Evolutionary conservation across 2,113 vertebrate genomes (phyloP).

Genomic region (Todiramphus saurophagus): DNA sequence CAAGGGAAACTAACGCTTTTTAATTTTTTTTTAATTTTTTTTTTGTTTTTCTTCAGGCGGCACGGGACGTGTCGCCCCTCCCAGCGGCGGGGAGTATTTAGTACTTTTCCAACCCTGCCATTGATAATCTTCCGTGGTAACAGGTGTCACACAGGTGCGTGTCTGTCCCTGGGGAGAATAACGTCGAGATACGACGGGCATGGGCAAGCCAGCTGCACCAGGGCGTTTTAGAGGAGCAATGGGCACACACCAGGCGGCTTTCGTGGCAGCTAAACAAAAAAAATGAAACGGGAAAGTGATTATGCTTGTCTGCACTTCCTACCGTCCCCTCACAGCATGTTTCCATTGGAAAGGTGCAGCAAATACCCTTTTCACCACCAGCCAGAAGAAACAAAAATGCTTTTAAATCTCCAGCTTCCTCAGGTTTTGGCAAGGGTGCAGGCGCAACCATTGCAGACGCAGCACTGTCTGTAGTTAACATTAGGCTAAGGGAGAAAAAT

Average conservation of each 20-base stretch:
- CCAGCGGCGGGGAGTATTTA: rapidly evolving
- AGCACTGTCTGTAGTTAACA: not conserved
- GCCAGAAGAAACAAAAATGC: not conserved
- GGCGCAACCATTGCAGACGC: not conserved
- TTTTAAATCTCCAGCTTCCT: too few species aligned
- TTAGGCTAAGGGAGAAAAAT: not conserved
- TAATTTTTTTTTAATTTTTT: not conserved
- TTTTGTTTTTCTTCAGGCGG: not conserved
- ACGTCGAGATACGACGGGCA: rapidly evolving
- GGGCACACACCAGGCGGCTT: too few species aligned
- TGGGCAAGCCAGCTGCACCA: too few species aligned
- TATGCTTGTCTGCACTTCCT: rapidly evolving
- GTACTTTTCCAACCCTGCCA: rapidly evolving
- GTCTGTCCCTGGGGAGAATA: rapidly evolving
- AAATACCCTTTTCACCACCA: not conserved
- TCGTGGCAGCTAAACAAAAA: not conserved
- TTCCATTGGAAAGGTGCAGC: not conserved
- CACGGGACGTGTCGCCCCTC: not conserved
- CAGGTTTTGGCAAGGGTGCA: not conserved
- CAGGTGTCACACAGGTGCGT: too few species aligned
- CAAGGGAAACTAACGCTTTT: too few species aligned
- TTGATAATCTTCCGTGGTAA: rapidly evolving
- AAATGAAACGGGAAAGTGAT: too few species aligned
- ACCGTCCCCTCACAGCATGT: rapidly evolving
- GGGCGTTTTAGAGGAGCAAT: rapidly evolving